These are phyloP conservation scores for Arctopsyche grandis DNA, from an alignment of 1,140 invertebrate species.

Conservation along the genomic window DNA sequence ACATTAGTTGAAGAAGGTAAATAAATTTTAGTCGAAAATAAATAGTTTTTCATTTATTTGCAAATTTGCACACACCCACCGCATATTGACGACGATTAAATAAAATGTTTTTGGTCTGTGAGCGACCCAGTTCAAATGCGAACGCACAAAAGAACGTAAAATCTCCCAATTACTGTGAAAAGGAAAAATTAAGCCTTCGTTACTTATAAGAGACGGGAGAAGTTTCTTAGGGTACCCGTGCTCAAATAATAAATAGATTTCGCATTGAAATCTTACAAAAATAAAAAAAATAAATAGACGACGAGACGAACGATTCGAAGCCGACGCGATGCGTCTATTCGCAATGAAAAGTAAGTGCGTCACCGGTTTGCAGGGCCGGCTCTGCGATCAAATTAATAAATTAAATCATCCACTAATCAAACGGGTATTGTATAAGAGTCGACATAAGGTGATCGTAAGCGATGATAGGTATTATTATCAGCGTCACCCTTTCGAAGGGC, in stretches of 20 bases:
- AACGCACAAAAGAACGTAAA: background rate
- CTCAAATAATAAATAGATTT: slow-evolving; percentile 16
- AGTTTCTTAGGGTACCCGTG: background rate
- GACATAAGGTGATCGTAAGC: too few species aligned
- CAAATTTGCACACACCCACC: background rate
- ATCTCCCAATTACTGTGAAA: slow-evolving; percentile 32
- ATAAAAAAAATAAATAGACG: background rate
- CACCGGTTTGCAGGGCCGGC: too few species aligned
- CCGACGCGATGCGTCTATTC: too few species aligned
- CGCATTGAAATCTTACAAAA: background rate
- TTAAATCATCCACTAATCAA: too few species aligned
- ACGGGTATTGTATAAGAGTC: too few species aligned
- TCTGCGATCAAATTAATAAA: too few species aligned
- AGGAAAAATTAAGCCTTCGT: slow-evolving; percentile 37
- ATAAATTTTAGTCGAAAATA: background rate
- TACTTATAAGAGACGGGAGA: slow-evolving; percentile 29
- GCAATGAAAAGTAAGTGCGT: too few species aligned
- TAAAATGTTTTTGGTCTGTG: background rate
- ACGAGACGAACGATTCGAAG: too few species aligned
- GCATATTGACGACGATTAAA: slow-evolving; percentile 2
- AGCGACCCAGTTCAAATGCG: background rate
- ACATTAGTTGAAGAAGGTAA: background rate
- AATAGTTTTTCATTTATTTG: too few species aligned
- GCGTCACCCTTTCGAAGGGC: too few species aligned
- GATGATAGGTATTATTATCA: too few species aligned